Evolutionary conservation across 2,888 invertebrate species (phyloP).

Genomic region (Philereme transversata): DNA sequence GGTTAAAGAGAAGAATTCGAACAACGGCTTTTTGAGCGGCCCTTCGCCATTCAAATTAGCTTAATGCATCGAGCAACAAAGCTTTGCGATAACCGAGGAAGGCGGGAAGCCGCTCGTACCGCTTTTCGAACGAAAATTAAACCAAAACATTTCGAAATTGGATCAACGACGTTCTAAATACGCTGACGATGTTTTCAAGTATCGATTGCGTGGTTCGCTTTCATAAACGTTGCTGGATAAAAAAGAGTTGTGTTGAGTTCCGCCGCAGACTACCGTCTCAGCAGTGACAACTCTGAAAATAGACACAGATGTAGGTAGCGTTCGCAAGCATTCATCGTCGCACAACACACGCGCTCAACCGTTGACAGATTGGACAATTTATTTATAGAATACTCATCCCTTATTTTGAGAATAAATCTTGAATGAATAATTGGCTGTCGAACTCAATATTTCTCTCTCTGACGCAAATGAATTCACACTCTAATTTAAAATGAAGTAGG

Average conservation of each 20-base stretch:
- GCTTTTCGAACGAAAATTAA: slow-evolving; percentile 57
- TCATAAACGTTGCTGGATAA: slow-evolving; percentile 48
- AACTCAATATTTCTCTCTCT: slow-evolving; percentile 51
- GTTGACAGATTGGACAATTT: slow-evolving; percentile 82
- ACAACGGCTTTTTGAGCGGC: slow-evolving; percentile 78
- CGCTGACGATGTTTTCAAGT: slow-evolving; percentile 43
- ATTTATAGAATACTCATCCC: slow-evolving; percentile 76
- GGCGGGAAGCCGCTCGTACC: slow-evolving; percentile 61
- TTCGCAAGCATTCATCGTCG: slow-evolving; percentile 79
- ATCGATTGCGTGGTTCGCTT: slow-evolving; percentile 49
- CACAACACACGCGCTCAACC: slow-evolving; percentile 78
- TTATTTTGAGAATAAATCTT: slow-evolving; percentile 67
- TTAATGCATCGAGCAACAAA: slow-evolving; percentile 79
- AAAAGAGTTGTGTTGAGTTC: slow-evolving; percentile 72
- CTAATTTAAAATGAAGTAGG: slow-evolving; percentile 22
- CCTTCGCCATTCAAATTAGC: slow-evolving; percentile 82
- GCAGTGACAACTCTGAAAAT: slow-evolving; percentile 78
- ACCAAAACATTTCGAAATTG: slow-evolving; percentile 54
- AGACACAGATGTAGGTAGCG: slow-evolving; percentile 79
- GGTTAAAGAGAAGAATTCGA: slow-evolving; percentile 76
- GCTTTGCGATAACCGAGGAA: slow-evolving; percentile 74
- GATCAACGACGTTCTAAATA: slow-evolving; percentile 46
- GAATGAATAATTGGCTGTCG: slow-evolving; percentile 75
- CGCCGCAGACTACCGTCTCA: slow-evolving; percentile 68
- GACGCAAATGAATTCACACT: slow-evolving; percentile 17